A percentile compares a stretch with the other conserved stretches of the same genome.
Evolutionary conservation across 2,113 vertebrate genomes (phyloP).

Genomic region (Amia ocellicauda): DNA sequence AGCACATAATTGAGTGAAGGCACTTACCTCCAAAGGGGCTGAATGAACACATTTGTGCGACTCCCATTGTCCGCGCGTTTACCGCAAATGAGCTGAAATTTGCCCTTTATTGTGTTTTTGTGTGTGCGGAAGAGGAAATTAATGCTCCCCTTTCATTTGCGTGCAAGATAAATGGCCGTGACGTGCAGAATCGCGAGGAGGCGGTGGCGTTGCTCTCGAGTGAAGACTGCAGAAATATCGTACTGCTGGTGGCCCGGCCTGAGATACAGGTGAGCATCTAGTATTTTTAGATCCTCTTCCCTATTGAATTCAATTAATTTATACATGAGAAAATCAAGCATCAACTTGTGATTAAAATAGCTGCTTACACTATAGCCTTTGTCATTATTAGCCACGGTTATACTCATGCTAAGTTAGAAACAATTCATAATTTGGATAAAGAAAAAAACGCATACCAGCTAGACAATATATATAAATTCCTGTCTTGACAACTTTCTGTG

Average conservation of each 20-base stretch:
- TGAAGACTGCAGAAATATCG: constrained; percentile 80
- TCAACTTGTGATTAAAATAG: neutral
- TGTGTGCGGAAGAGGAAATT: constrained; percentile 66
- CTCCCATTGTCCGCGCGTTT: constrained; percentile 68
- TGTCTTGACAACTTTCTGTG: no score
- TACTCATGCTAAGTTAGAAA: no score
- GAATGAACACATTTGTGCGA: constrained; percentile 56
- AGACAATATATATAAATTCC: no score
- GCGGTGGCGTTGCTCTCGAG: constrained; percentile 86
- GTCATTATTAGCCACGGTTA: no score
- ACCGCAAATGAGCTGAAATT: constrained; percentile 67
- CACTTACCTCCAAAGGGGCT: constrained; percentile 62
- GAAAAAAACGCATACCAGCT: no score
- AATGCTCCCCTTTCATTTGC: constrained; percentile 65
- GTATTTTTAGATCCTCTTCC: constrained; percentile 44
- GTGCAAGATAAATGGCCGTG: constrained; percentile 92
- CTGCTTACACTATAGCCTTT: no score
- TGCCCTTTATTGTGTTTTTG: constrained; percentile 66
- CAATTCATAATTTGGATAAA: no score
- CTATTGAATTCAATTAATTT: neutral
- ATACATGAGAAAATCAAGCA: neutral
- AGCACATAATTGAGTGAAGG: constrained; percentile 74
- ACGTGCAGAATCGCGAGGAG: constrained; percentile 86
- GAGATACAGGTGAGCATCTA: constrained; percentile 84
- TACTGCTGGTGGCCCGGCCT: constrained; percentile 85